Percentiles rank a stretch among this genome's conserved stretches.
These are phyloP conservation scores for Muntiacus reevesi DNA, from an alignment of 2,113 vertebrate genomes.

Conservation along the genomic window DNA sequence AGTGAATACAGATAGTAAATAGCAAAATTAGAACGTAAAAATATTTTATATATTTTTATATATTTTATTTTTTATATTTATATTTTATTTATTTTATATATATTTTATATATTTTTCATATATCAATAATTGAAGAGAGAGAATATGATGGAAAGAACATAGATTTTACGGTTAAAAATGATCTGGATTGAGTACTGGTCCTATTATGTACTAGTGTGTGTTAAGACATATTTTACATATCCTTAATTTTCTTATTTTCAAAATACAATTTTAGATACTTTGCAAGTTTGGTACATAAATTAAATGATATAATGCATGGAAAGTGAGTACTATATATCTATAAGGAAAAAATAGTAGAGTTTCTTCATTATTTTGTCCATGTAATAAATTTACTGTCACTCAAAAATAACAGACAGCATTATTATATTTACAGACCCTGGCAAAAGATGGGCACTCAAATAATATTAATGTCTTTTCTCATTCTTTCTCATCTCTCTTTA, in stretches of 20 bases:
- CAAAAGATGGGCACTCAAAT: not conserved
- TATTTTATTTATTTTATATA: too few relatives aligned
- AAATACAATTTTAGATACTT: not conserved
- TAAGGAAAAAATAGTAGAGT: not conserved
- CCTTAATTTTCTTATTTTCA: not conserved
- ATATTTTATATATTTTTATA: not conserved
- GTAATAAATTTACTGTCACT: not conserved
- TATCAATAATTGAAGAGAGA: not conserved
- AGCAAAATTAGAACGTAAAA: not conserved
- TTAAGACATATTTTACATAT: not conserved
- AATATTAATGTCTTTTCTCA: not conserved
- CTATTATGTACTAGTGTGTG: not conserved
- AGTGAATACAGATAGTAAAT: not conserved
- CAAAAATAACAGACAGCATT: not conserved
- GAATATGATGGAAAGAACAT: not conserved
- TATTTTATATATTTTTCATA: not conserved
- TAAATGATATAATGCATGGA: not conserved
- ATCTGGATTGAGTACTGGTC: not conserved
- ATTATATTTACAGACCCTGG: not conserved
- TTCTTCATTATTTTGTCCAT: not conserved
- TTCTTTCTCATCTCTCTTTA: not conserved
- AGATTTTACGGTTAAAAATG: not conserved
- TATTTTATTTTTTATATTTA: too few relatives aligned
- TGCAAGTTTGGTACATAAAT: not conserved
- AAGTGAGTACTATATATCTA: not conserved